Base-by-base conservation (phyloP, 2,113 vertebrate genomes). In the Phylloscopus whistleri region DNA sequence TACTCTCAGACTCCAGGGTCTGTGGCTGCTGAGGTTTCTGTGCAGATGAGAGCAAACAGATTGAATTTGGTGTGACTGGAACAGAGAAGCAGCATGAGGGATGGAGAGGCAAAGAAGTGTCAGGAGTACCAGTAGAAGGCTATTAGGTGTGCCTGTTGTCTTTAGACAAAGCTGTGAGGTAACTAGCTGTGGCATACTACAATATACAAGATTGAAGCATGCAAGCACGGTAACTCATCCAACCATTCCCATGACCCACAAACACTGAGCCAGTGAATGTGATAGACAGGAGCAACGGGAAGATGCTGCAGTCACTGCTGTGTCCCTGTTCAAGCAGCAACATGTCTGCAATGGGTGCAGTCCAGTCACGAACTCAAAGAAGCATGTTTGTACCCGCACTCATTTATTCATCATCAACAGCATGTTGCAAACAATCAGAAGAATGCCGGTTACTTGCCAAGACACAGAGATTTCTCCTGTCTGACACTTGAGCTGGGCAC, bases 401-500 rank as follows among this genome's bases (percentile, higher is more conserved):
- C 87, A 46, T 94, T 83, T 88, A 92, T 93, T 95, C 94, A 63
- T 79, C 89, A 64, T 60, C 81, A 52, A 53, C 68, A 89, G 79
- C 10, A 1, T 30, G 67, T 77, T 96, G 89, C 94, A 96, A 92
- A 93, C 68, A 69, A 69, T 87, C 76, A 35, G 43, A 89, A 84
- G 74, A 83, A 93, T 90, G 79, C 68, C 72, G 59, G 58, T 53
- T 78, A 46, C 87, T 96, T 95, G 94, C 93, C 86, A 90, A 92
- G 48, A 49, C 72, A 80, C 43, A 60, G 64, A 73, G 59, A 75
- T 75, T 93, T 94, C 84, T 93, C 68, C 82, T 11, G 37, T 81
- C 80, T 93, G 89, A 96, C 87, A 80, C 89, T 84, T 72, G 89
- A 96, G 67, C 55, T 0, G 16, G 35, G 89, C 63, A 66, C 1